These are phyloP conservation scores for Macrocentrus cingulum DNA, from an alignment of 1,140 invertebrate species.

Conservation along the genomic window DNA sequence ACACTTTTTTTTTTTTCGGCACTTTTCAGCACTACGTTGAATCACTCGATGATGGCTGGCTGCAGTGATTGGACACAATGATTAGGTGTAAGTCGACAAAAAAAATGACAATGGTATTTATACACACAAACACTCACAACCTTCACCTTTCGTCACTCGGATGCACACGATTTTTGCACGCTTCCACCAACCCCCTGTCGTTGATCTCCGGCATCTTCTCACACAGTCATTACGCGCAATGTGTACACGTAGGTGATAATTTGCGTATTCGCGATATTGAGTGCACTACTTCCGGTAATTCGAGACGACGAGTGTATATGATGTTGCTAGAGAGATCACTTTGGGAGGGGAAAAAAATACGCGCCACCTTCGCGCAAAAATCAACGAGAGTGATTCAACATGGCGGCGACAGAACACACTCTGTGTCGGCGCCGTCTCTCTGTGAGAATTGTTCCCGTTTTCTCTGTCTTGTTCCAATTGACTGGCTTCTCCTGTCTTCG, in stretches of 20 bases:
- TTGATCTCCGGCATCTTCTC: constrained; percentile 11
- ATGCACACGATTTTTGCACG: constrained; percentile 17
- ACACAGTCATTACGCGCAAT: not conserved
- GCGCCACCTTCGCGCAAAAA: constrained; percentile 29
- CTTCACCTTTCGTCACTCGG: not conserved
- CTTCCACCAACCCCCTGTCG: not conserved
- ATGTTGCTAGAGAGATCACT: not conserved
- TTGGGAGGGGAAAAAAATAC: constrained; percentile 13
- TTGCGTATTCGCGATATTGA: not conserved
- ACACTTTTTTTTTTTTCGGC: not conserved
- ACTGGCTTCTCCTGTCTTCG: not conserved
- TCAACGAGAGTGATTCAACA: constrained; percentile 33
- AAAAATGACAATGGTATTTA: not conserved
- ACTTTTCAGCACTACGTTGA: too few relatives aligned
- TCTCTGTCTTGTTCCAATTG: not conserved
- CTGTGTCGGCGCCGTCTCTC: not conserved
- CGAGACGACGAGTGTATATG: not conserved
- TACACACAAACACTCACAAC: not conserved
- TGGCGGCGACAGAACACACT: constrained; percentile 26
- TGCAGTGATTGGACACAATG: too few relatives aligned
- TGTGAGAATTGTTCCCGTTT: not conserved
- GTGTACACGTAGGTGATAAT: not conserved
- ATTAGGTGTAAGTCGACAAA: too few relatives aligned
- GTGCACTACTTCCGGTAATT: not conserved
- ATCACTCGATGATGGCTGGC: too few relatives aligned